Evolutionary conservation across 2,797 vertebrate species (phyloP).

Genomic region (Malacoraja senta): DNA sequence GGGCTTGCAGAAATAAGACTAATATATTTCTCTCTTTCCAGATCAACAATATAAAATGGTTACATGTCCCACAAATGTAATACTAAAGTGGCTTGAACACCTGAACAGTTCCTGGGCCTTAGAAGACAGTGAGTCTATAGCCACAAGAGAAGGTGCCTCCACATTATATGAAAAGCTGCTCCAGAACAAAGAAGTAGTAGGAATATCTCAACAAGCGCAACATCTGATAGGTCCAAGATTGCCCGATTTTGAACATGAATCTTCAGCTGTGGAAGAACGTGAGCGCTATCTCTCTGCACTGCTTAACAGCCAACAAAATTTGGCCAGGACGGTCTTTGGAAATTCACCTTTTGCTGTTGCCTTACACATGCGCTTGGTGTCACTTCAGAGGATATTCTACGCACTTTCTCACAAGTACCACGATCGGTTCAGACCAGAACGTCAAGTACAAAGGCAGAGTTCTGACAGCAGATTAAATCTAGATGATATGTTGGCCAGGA

Average conservation of each 20-base stretch:
- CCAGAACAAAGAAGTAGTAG: slow-evolving; percentile 67
- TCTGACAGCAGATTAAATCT: slow-evolving; percentile 56
- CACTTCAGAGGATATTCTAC: slow-evolving; percentile 68
- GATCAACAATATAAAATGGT: slow-evolving; percentile 69
- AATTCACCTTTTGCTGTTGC: slow-evolving; percentile 63
- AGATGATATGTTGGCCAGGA: slow-evolving; percentile 53
- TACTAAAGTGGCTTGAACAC: slow-evolving; percentile 75
- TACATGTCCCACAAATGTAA: slow-evolving; percentile 69
- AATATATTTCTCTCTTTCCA: slow-evolving; percentile 41
- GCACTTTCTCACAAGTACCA: slow-evolving; percentile 72
- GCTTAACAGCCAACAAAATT: slow-evolving; percentile 67
- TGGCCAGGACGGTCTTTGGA: slow-evolving; percentile 63
- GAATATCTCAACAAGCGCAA: slow-evolving; percentile 65
- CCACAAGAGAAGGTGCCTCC: slow-evolving; percentile 56
- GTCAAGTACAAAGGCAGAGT: slow-evolving; percentile 57
- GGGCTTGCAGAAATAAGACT: background rate
- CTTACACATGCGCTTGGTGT: slow-evolving; percentile 64
- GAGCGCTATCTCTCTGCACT: slow-evolving; percentile 66
- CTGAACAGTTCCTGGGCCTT: slow-evolving; percentile 71
- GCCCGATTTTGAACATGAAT: slow-evolving; percentile 70
- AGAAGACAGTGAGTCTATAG: slow-evolving; percentile 60
- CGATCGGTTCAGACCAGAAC: slow-evolving; percentile 59
- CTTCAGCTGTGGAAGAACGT: slow-evolving; percentile 60
- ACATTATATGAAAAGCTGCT: slow-evolving; percentile 65
- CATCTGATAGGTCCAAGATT: slow-evolving; percentile 66